phyloP scores from a whole-genome alignment of 1,140 invertebrate genomes.

The Lepidurus apus region DNA sequence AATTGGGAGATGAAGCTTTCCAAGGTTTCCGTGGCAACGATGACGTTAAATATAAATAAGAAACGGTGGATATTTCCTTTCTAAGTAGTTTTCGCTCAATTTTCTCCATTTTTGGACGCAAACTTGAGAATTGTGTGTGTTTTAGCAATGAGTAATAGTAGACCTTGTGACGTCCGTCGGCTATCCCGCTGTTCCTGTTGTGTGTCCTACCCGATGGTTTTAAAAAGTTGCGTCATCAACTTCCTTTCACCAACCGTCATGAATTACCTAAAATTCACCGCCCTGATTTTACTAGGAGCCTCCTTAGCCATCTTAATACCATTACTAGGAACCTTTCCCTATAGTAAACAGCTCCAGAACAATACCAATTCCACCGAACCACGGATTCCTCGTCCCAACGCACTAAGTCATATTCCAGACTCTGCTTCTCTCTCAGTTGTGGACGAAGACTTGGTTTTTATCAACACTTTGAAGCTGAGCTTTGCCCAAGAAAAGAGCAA shows the following conservation, averaged over 20 bases:
- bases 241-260: neutral
- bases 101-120: neutral
- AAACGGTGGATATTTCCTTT: no score
- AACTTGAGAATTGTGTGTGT: neutral
- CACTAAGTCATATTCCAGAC: neutral
- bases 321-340: neutral
- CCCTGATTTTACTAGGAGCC: neutral
- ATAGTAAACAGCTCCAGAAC: neutral
- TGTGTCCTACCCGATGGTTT: neutral
- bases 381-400: neutral
- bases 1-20: no score
- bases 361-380: neutral
- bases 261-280: neutral
- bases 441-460: neutral
- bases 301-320: neutral
- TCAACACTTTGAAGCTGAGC: neutral
- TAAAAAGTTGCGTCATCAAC: neutral
- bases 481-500: neutral
- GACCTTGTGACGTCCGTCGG: neutral
- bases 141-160: neutral
- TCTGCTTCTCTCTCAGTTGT: neutral
- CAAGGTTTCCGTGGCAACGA: no score
- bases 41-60: no score
- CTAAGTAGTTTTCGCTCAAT: neutral
- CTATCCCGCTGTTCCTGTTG: neutral